Conservation (phyloP, 2,888 invertebrate species). For the Watsonalla cultraria region DNA sequence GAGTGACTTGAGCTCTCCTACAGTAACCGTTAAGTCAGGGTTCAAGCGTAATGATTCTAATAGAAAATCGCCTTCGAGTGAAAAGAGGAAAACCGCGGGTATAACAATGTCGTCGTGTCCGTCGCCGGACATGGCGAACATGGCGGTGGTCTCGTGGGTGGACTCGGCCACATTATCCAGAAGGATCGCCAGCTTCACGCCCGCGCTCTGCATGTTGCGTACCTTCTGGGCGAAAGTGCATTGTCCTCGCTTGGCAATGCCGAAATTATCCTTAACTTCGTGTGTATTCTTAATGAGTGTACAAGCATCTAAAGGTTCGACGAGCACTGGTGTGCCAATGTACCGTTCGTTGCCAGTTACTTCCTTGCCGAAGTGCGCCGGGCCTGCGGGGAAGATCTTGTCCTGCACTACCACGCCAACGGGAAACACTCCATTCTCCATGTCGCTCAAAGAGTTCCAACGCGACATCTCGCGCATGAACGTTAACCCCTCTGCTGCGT, state of each 20-base stretch:
- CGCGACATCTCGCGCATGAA: constrained; percentile 99
- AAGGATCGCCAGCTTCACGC: constrained; percentile 91
- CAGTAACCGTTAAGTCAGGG: constrained; percentile 74
- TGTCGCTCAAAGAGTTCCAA: constrained; percentile 86
- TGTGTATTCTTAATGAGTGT: constrained; percentile 75
- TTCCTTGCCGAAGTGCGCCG: constrained; percentile 93
- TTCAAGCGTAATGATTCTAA: constrained; percentile 76
- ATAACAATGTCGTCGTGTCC: constrained; percentile 91
- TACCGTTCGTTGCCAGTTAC: constrained; percentile 82
- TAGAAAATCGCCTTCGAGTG: constrained; percentile 85
- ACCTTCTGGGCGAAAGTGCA: constrained; percentile 98
- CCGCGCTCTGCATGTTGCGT: constrained; percentile 87
- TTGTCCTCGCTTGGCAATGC: constrained; percentile 91
- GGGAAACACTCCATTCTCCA: constrained; percentile 60
- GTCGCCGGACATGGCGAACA: constrained; percentile 98
- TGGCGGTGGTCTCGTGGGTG: constrained; percentile 85
- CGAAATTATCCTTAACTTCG: constrained; percentile 84
- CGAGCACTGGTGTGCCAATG: constrained; percentile 81
- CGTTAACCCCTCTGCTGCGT: constrained; percentile 93
- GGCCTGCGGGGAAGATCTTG: constrained; percentile 83
- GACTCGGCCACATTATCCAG: constrained; percentile 89
- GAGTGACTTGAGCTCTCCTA: constrained; percentile 69
- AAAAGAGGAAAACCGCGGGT: constrained; percentile 94
- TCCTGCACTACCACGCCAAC: constrained; percentile 45
- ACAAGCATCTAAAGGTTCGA: constrained; percentile 85